These are phyloP conservation scores for Trochalopteron elliotii DNA, from an alignment of 2,113 vertebrate species.

Conservation along the genomic window DNA sequence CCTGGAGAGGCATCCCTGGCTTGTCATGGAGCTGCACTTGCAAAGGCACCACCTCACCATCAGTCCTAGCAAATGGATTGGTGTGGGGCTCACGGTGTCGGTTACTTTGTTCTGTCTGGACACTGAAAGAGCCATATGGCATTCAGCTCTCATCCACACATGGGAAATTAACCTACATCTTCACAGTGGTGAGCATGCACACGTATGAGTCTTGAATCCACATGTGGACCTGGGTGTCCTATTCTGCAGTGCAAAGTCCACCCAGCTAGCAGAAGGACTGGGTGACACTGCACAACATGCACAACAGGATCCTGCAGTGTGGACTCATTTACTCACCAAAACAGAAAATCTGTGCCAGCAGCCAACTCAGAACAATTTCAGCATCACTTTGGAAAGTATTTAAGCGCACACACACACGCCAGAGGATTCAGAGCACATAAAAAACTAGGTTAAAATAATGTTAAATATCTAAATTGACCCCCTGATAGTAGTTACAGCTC, in stretches of 20 bases:
- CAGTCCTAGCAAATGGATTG: background rate
- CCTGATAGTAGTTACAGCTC: slow-evolving; percentile 6
- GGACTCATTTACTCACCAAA: background rate
- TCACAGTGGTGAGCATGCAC: background rate
- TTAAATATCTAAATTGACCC: slow-evolving; percentile 38
- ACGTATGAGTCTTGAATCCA: accelerated
- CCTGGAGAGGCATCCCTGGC: background rate
- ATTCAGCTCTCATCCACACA: background rate
- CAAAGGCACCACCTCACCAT: background rate
- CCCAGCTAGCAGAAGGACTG: background rate
- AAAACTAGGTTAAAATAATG: slow-evolving; percentile 31
- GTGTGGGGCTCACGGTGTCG: accelerated
- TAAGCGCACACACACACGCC: background rate
- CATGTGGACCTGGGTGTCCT: accelerated
- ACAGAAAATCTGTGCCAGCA: background rate
- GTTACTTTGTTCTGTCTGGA: background rate
- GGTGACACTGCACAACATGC: accelerated
- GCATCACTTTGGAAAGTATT: background rate
- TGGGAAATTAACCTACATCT: background rate
- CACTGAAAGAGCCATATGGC: background rate
- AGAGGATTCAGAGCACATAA: background rate
- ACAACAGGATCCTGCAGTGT: background rate
- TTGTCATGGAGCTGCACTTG: background rate
- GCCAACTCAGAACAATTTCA: background rate
- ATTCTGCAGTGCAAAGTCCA: accelerated